Conservation (phyloP, 2,113 vertebrate genomes). For the Carassius carassius region DNA sequence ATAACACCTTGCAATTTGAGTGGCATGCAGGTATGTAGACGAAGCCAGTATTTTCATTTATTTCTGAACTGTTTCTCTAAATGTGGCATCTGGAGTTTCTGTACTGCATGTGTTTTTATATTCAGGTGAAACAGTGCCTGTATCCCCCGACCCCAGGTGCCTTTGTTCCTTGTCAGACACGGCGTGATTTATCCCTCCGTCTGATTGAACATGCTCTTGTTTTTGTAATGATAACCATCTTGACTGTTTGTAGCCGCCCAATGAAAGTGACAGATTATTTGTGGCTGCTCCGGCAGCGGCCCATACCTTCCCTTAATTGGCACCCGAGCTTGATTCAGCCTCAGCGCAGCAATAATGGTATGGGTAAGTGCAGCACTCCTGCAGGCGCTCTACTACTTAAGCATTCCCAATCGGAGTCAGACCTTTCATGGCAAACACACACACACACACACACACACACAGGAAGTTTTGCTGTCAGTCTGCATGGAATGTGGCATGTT, state of each 20-base stretch:
- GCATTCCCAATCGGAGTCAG: slow-evolving; percentile 67
- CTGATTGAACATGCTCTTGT: slow-evolving; percentile 44
- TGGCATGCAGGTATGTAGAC: background rate
- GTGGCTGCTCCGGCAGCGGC: slow-evolving; percentile 46
- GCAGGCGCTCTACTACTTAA: slow-evolving; percentile 67
- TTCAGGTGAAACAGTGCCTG: slow-evolving; percentile 30
- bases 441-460: slow-evolving; percentile 56
- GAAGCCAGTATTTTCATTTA: background rate
- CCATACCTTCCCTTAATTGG: slow-evolving; percentile 51
- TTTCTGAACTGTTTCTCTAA: background rate
- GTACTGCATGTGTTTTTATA: background rate
- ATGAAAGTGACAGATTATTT: slow-evolving; percentile 54
- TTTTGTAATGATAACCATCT: slow-evolving; percentile 56
- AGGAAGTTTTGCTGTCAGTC: background rate
- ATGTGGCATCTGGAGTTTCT: background rate
- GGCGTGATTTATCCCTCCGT: slow-evolving; percentile 44
- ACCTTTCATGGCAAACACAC: slow-evolving; percentile 69
- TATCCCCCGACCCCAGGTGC: slow-evolving; percentile 10
- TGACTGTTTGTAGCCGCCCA: slow-evolving; percentile 39
- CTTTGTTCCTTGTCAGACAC: slow-evolving; percentile 40
- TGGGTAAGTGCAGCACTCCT: slow-evolving; percentile 53
- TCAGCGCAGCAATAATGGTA: slow-evolving; percentile 35
- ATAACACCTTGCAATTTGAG: background rate
- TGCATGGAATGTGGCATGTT: slow-evolving; percentile 66
- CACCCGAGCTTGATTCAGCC: slow-evolving; percentile 24